These are phyloP conservation scores for Aldrovandia affinis DNA, from an alignment of 2,797 vertebrate species.

Conservation along the genomic window DNA sequence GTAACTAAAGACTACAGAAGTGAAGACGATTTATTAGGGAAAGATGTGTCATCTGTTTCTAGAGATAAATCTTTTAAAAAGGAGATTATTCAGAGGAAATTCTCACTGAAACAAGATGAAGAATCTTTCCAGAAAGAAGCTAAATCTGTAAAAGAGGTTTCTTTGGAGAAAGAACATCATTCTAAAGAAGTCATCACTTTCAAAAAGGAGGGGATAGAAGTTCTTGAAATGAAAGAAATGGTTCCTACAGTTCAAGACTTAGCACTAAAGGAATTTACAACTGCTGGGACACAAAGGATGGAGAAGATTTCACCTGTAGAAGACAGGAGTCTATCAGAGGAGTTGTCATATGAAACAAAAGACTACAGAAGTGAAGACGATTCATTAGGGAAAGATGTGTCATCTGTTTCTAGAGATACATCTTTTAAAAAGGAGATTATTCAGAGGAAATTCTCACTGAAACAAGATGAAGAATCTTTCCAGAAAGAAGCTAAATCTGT, in stretches of 20 bases:
- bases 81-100: conserved; percentile 2
- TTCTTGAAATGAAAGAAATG: conserved; percentile 26
- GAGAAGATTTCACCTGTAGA: neutral
- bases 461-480: conserved; percentile 15
- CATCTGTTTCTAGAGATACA: too few species aligned
- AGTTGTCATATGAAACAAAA: neutral
- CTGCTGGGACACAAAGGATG: conserved; percentile 2
- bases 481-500: neutral
- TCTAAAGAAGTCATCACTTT: neutral
- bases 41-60: neutral
- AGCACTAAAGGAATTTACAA: conserved; percentile 61
- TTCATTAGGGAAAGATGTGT: too few species aligned
- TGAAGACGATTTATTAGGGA: neutral
- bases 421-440: neutral
- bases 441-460: neutral
- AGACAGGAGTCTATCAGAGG: too few species aligned
- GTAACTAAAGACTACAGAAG: neutral
- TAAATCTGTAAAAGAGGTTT: neutral
- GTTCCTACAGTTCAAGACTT: conserved; percentile 45
- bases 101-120: conserved; percentile 3
- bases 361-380: neutral
- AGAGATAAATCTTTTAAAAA: conserved; percentile 18
- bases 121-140: conserved; percentile 1
- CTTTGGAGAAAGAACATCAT: neutral
- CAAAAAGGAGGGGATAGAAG: conserved; percentile 31